These are phyloP conservation scores for Hypomesus transpacificus DNA, from an alignment of 2,113 vertebrate genomes.

Conservation along the genomic window DNA sequence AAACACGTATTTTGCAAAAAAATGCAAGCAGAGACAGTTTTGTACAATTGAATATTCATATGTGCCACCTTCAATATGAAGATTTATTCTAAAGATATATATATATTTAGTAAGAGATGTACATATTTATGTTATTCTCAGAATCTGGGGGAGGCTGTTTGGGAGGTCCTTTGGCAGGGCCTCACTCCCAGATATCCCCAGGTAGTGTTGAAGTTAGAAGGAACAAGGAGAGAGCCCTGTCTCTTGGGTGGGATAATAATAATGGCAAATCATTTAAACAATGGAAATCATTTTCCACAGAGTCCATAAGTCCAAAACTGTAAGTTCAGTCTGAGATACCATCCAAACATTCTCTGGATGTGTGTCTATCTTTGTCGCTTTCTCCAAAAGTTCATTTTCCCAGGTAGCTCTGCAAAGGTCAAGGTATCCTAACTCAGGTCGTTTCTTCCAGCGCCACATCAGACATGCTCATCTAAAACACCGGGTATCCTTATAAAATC, in stretches of 20 bases:
- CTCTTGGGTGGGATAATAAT: conserved; percentile 50
- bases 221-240: conserved; percentile 30
- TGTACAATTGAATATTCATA: conserved; percentile 70
- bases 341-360: conserved; percentile 42
- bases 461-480: conserved; percentile 28
- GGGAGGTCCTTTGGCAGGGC: conserved; percentile 60
- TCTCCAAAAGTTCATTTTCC: neutral
- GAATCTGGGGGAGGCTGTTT: conserved; percentile 52
- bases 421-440: conserved; percentile 61
- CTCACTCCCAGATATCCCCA: conserved; percentile 57
- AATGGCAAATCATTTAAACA: conserved; percentile 34
- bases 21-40: conserved; percentile 74
- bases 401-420: conserved; percentile 38
- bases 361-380: conserved; percentile 36
- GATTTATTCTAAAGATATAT: conserved; percentile 76
- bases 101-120: conserved; percentile 74
- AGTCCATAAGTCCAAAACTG: conserved; percentile 28
- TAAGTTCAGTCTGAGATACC: conserved; percentile 57
- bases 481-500: too few species aligned
- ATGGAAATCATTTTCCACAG: too few species aligned
- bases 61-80: conserved; percentile 83
- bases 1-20: conserved; percentile 68
- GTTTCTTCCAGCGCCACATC: neutral
- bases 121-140: conserved; percentile 66
- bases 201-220: conserved; percentile 70